Evolutionary conservation across 2,113 vertebrate species (phyloP).

Genomic region (Crotalus horridus): DNA sequence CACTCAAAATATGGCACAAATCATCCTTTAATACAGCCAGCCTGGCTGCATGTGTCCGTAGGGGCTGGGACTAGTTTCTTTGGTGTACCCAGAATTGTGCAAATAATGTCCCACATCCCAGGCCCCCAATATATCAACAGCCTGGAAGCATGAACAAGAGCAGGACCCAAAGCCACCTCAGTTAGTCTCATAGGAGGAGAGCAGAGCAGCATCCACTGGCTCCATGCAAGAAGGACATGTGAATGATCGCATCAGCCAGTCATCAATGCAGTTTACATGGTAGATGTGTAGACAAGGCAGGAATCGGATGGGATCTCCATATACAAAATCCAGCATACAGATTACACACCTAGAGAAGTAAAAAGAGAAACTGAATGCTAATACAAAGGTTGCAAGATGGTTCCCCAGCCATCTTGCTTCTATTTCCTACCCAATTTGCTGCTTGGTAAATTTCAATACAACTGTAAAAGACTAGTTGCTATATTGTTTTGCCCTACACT

Average conservation of each 20-base stretch:
- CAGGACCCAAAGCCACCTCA: background rate
- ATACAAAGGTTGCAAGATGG: background rate
- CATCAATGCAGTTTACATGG: conserved; percentile 60
- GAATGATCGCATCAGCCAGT: conserved; percentile 62
- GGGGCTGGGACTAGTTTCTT: conserved; percentile 15
- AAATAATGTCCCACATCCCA: conserved; percentile 5
- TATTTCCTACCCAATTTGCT: background rate
- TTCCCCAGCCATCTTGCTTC: no score
- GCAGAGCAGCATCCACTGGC: conserved; percentile 58
- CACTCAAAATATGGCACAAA: conserved; percentile 15
- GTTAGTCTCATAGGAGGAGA: conserved; percentile 57
- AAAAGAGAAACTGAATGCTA: background rate
- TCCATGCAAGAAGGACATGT: conserved; percentile 63
- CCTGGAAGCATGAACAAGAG: conserved; percentile 12
- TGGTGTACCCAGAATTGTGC: conserved; percentile 31
- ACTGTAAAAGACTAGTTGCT: background rate
- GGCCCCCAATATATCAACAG: background rate
- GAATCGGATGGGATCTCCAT: conserved; percentile 55
- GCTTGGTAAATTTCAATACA: background rate
- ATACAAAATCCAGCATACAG: conserved; percentile 62
- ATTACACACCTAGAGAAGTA: conserved; percentile 56
- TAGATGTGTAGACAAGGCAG: conserved; percentile 61
- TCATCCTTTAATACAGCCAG: conserved; percentile 8
- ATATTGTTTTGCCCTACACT: background rate
- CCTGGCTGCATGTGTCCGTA: background rate